These are phyloP conservation scores for Iphiclides podalirius DNA, from an alignment of 2,888 invertebrate genomes.

Conservation along the genomic window DNA sequence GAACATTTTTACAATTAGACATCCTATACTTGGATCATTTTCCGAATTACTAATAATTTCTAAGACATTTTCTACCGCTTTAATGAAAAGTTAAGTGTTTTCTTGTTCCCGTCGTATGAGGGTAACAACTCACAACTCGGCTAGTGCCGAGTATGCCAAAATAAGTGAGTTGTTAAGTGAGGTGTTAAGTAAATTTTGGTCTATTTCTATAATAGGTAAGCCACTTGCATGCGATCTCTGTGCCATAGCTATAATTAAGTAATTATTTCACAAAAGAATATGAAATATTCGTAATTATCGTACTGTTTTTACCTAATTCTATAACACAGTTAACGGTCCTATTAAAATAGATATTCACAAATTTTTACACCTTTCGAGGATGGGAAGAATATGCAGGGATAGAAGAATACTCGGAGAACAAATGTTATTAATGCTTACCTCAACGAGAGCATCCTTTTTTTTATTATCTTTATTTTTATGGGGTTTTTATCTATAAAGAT, in stretches of 20 bases:
- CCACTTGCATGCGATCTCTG: not conserved
- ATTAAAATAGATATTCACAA: not conserved
- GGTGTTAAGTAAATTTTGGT: not conserved
- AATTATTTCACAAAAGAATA: not conserved
- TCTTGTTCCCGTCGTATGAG: not conserved
- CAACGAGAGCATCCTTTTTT: too few species aligned
- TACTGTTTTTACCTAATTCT: too few species aligned
- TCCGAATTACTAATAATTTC: not conserved
- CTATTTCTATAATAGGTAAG: not conserved
- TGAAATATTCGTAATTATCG: too few species aligned
- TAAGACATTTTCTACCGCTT: not conserved
- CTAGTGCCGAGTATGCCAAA: not conserved
- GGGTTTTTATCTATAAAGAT: too few species aligned
- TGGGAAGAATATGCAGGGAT: too few species aligned
- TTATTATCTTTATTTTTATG: too few species aligned
- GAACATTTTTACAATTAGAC: not conserved
- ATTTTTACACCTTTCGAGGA: not conserved
- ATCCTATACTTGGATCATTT: not conserved
- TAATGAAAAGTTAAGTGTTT: not conserved
- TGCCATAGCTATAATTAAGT: not conserved
- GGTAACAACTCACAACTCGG: not conserved
- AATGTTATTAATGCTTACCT: not conserved
- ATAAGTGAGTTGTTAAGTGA: too few species aligned
- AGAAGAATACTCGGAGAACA: not conserved
- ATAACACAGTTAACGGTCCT: not conserved